These are phyloP conservation scores for Gymnosoma rotundatum DNA, from an alignment of 2,888 invertebrate genomes.

Conservation along the genomic window DNA sequence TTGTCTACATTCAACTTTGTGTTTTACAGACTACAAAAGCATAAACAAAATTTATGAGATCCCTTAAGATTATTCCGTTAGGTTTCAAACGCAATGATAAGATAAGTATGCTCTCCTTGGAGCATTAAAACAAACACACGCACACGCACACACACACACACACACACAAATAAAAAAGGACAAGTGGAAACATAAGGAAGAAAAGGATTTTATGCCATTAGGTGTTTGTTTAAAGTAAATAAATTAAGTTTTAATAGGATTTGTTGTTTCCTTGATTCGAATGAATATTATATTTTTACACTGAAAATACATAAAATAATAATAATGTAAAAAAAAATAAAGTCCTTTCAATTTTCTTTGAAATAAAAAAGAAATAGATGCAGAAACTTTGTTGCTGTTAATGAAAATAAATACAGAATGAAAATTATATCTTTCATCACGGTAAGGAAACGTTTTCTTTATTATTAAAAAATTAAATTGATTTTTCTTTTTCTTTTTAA, in stretches of 20 bases:
- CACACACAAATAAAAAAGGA: slow-evolving; percentile 2
- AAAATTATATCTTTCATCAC: no score
- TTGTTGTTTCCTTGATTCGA: slow-evolving; percentile 64
- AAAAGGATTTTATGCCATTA: slow-evolving; percentile 67
- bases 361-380: slow-evolving; percentile 2
- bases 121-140: slow-evolving; percentile 11
- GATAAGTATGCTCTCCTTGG: slow-evolving; percentile 49
- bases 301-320: background rate
- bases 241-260: slow-evolving; percentile 70
- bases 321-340: slow-evolving; percentile 9
- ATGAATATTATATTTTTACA: slow-evolving; percentile 36
- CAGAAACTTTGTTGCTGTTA: slow-evolving; percentile 19
- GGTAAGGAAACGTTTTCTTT: no score
- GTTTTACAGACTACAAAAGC: background rate
- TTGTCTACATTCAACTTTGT: background rate
- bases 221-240: slow-evolving; percentile 70
- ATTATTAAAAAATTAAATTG: no score
- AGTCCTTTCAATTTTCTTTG: slow-evolving; percentile 13
- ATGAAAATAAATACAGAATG: background rate
- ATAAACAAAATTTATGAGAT: slow-evolving; percentile 46
- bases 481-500: no score
- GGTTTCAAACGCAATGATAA: slow-evolving; percentile 41
- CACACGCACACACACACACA: background rate
- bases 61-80: slow-evolving; percentile 53
- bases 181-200: slow-evolving; percentile 30